Evolutionary conservation across 2,888 invertebrate species (phyloP), one percentile per base, ranked within the genome.

Genomic region (Seira ritae): DNA sequence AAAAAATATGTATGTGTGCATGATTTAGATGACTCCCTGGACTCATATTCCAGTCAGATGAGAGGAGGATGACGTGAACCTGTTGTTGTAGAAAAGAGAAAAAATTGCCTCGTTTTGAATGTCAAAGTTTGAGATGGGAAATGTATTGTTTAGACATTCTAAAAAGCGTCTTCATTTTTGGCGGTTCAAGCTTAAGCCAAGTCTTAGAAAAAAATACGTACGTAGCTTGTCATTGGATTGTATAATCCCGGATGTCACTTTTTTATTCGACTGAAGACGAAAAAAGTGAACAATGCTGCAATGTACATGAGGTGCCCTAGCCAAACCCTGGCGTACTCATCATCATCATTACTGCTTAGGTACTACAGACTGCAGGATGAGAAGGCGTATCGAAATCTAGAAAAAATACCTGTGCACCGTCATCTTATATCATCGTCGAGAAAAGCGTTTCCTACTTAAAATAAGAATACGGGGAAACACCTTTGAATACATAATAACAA

Each of bases 181-280:
- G 15, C 55, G 55, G 55, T 12, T 55, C 55, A 12, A n/a, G 31
- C 55, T 55, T 15, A 12, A n/a, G 31, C 55, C 55, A 55, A 55
- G 12, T 15, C 31, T 31, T 8, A 31, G 3, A 31, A 31, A 31
- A 55, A 55, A 3, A 6, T 42, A 42, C 42, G 12, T n/a, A 42
- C 12, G 55, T 12, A 55, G 55, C 31, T 31, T 55, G 55, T 55
- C 55, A 55, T 55, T 55, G 15, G n/a, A 8, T 8, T 31, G 31
- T 31, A 17, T 55, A 55, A 55, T 55, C 55, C 55, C 55, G 55
- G 55, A 55, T 55, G 55, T 55, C 55, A 55, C 2, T 55, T 8
- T 55, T 55, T 55, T 55, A 55, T 55, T 55, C 55, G 2, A n/a
- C 12, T 4, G 31, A 31, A 31, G 31, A 8, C 2, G 8, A 31